Base-by-base conservation (phyloP, 1,140 invertebrate genomes). In the Oscheius sp. region DNA sequence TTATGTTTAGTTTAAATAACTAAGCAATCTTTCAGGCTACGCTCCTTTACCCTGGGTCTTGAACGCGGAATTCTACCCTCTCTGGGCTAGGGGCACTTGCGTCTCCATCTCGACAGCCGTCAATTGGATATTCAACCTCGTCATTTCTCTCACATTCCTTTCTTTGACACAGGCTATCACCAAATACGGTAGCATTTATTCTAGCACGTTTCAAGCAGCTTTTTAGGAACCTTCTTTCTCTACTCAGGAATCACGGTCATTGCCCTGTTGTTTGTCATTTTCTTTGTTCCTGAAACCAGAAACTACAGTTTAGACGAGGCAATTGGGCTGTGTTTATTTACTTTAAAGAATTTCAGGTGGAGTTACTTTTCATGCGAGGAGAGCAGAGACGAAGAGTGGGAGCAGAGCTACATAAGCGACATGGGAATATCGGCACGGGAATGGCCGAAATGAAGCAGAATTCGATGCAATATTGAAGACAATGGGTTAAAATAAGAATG, bases 221-320 rank as follows among this genome's bases (percentile, higher is more conserved):
- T 42, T 52, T 63, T 23, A 76, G 55, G 49, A 20, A 64, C 87
- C 18, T 92, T 94, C 84, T 93, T 91, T 90, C 80, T 93, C 46
- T 96, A 93, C 81, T 90, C 90, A 23, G 82, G 86, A 10, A 88
- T 94, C 68, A 91, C 91, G 75, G 76, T 90, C 4, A 42, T 90
- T 10, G 91, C 91, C 20, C 80, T 94, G 59, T 81, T 93, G 35
- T 92, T 95, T 84, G 89, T 92, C 15, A 89, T 91, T 76, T 83
- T 91, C 61, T 91, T 89, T 74, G 91, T 97, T 31, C 93, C 93
- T 20, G 94, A 96, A 86, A 96, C 94, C 0, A 91, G 91, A 80
- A 93, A 93, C 2, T 73, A 58, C 42, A 72, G 89, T 73, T 87
- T 96, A 55, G 92, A 95, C 82, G 93, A 95, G 80, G 94, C 96